These are phyloP conservation scores for Hirtodrosophila cameraria DNA, from an alignment of 2,888 invertebrate genomes.

Conservation along the genomic window DNA sequence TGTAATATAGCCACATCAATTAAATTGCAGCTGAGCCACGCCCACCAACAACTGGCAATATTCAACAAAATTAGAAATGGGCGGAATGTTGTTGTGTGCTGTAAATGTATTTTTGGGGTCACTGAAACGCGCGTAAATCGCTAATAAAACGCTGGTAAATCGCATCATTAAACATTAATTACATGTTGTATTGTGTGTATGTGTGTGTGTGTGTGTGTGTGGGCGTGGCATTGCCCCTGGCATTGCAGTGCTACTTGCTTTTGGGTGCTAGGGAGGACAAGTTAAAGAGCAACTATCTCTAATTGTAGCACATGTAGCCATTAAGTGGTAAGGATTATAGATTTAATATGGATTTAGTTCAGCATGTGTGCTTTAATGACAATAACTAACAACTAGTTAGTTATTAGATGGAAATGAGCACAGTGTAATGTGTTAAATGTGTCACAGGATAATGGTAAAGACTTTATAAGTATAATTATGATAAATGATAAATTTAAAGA, in stretches of 20 bases:
- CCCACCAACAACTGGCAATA: slow-evolving; percentile 13
- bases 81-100: slow-evolving; percentile 1
- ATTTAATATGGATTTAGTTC: slow-evolving; percentile 5
- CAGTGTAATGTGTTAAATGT: slow-evolving; percentile 7
- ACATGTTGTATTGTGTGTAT: slow-evolving; percentile 17
- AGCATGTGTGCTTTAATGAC: slow-evolving; percentile 15
- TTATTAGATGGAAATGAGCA: slow-evolving; percentile 5
- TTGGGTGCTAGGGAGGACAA: not conserved
- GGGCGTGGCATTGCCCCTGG: slow-evolving; percentile 30
- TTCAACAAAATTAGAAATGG: not conserved
- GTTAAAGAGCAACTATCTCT: slow-evolving; percentile 3
- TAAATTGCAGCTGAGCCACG: slow-evolving; percentile 23
- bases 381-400: slow-evolving; percentile 2
- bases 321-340: slow-evolving; percentile 26
- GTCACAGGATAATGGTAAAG: not conserved
- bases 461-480: no score
- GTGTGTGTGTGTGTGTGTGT: slow-evolving; percentile 5
- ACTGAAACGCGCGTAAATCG: slow-evolving; percentile 39
- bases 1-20: slow-evolving; percentile 22
- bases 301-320: slow-evolving; percentile 9
- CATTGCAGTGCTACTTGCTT: not conserved
- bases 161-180: slow-evolving; percentile 61
- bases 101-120: slow-evolving; percentile 16
- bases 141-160: slow-evolving; percentile 53
- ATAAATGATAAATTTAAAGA: no score